Percentiles rank a stretch among this genome's conserved stretches.
phyloP scores from a whole-genome alignment of 2,888 invertebrate species.

The Sylvicola cinctus region DNA sequence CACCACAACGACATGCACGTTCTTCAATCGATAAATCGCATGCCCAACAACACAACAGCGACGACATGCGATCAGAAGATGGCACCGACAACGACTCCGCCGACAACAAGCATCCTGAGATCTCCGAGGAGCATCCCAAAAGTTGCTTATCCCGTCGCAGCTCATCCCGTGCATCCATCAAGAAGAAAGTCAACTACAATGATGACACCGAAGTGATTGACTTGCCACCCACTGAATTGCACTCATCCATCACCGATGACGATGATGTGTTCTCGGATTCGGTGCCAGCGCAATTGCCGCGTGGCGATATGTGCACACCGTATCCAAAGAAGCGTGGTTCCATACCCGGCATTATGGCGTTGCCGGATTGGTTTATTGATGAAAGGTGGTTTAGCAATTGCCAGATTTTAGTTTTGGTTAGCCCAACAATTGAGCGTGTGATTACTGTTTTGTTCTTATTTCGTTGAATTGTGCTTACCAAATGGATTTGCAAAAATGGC shows the following conservation, averaged over 20 bases:
- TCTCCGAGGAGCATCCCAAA: slow-evolving; percentile 15
- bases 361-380: slow-evolving; percentile 29
- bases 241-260: slow-evolving; percentile 20
- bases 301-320: slow-evolving; percentile 28
- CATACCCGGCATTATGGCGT: slow-evolving; percentile 14
- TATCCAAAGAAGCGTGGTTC: slow-evolving; percentile 24
- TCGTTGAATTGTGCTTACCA: neutral
- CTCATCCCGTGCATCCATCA: slow-evolving; percentile 21
- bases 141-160: slow-evolving; percentile 23
- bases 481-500: neutral
- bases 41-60: too few species aligned
- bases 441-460: slow-evolving; percentile 8
- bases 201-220: slow-evolving; percentile 22
- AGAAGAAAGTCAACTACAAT: slow-evolving; percentile 24
- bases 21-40: too few species aligned
- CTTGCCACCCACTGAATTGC: slow-evolving; percentile 10
- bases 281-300: slow-evolving; percentile 23
- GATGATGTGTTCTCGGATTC: slow-evolving; percentile 41
- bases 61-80: too few species aligned
- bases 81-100: slow-evolving; percentile 1
- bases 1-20: too few species aligned
- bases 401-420: neutral
- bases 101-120: slow-evolving; percentile 3
- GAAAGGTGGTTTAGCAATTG: slow-evolving; percentile 21
- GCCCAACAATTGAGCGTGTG: neutral